Percentiles rank a stretch among this genome's conserved stretches.
phyloP scores from a whole-genome alignment of 1,140 invertebrate genomes.

The Pseudachorutes palmiensis region DNA sequence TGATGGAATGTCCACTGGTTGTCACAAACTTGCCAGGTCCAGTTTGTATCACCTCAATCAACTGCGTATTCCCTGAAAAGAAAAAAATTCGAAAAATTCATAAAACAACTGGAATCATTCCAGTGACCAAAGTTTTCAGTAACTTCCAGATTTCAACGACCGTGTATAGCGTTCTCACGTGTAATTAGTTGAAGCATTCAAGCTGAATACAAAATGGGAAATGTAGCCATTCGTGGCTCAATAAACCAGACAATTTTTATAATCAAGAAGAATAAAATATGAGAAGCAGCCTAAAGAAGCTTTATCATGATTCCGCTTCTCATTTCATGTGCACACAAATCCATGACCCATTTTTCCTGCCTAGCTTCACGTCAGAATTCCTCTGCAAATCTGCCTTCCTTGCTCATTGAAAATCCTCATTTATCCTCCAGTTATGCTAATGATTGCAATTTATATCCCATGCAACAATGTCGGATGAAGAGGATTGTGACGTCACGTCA shows the following conservation, averaged over 20 bases:
- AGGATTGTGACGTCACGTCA: neutral
- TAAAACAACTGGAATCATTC: neutral
- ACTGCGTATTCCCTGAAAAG: constrained; percentile 45
- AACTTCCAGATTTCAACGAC: neutral
- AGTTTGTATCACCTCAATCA: constrained; percentile 56
- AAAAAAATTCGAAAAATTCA: neutral
- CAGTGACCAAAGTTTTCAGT: neutral
- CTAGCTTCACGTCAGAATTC: neutral
- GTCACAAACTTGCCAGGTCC: constrained; percentile 39
- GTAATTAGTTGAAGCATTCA: too few relatives aligned
- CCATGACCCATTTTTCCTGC: neutral
- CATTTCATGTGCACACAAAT: neutral
- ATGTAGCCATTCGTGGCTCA: too few relatives aligned
- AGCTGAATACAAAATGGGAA: too few relatives aligned
- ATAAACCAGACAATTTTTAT: too few relatives aligned
- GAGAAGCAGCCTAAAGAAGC: too few relatives aligned
- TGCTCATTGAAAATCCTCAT: neutral
- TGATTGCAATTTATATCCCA: neutral
- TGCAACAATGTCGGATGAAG: too few relatives aligned
- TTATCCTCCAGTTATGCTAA: neutral
- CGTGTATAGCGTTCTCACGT: neutral
- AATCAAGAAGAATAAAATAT: too few relatives aligned
- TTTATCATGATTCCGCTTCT: neutral
- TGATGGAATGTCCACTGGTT: constrained; percentile 36
- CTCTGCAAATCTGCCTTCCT: neutral